phyloP scores from a whole-genome alignment of 2,888 invertebrate species.

The Corythucha ciliata region DNA sequence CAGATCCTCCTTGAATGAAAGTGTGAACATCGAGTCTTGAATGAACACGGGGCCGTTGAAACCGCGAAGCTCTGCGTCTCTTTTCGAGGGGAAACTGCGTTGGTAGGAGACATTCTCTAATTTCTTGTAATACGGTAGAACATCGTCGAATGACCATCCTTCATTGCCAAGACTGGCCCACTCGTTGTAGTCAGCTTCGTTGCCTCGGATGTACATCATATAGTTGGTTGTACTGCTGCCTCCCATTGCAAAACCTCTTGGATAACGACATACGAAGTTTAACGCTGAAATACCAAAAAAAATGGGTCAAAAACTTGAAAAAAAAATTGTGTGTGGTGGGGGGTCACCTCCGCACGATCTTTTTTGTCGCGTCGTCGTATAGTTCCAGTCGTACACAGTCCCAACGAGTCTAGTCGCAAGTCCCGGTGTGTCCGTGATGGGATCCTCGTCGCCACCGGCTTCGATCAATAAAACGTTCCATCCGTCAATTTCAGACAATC shows the following conservation, averaged over 20 bases:
- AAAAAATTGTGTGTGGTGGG: no score
- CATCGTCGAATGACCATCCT: constrained; percentile 43
- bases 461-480: constrained; percentile 58
- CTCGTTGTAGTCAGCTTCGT: constrained; percentile 45
- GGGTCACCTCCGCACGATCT: no score
- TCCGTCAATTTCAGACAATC: constrained; percentile 54
- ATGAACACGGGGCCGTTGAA: no score
- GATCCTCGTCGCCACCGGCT: constrained; percentile 49
- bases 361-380: constrained; percentile 55
- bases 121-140: constrained; percentile 42
- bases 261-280: constrained; percentile 41
- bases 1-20: no score
- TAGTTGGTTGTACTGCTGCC: constrained; percentile 48
- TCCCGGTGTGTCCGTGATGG: constrained; percentile 51
- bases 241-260: constrained; percentile 45
- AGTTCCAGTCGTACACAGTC: constrained; percentile 61
- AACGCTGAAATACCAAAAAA: no score
- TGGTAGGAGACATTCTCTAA: constrained; percentile 34
- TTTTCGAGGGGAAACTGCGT: constrained; percentile 43
- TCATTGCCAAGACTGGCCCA: constrained; percentile 45
- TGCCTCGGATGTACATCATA: constrained; percentile 48
- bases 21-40: no score
- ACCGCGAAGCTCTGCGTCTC: constrained; percentile 51
- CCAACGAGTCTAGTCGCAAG: constrained; percentile 49
- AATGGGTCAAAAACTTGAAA: no score